Conservation (phyloP, 2,797 vertebrate genomes). For the Lophius americanus region DNA sequence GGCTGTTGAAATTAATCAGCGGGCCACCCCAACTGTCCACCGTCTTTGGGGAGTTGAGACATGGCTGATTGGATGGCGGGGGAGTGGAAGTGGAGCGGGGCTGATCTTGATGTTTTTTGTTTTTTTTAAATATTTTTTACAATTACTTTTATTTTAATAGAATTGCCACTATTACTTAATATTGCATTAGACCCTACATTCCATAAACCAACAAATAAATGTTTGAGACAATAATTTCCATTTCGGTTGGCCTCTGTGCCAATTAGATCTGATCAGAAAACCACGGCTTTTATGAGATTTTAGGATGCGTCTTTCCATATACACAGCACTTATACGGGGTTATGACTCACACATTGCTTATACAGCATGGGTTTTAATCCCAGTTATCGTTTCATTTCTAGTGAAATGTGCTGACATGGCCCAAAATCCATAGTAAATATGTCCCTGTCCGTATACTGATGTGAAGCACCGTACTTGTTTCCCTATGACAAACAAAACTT, state of each 20-base stretch:
- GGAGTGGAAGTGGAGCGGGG: constrained; percentile 16
- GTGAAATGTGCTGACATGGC: neutral
- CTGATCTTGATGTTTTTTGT: neutral
- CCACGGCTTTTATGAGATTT: too few relatives aligned
- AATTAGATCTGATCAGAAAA: neutral
- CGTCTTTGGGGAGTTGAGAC: constrained; percentile 75
- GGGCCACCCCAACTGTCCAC: constrained; percentile 79
- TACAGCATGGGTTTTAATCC: neutral
- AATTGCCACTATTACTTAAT: neutral
- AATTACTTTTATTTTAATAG: neutral
- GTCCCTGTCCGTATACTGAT: neutral
- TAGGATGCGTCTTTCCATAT: too few relatives aligned
- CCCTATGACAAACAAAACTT: constrained; percentile 17
- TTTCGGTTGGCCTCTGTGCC: neutral
- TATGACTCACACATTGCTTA: neutral
- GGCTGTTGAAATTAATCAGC: constrained; percentile 78
- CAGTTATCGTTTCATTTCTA: neutral
- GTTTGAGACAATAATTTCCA: neutral
- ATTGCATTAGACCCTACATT: neutral
- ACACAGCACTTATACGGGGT: neutral
- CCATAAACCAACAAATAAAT: neutral
- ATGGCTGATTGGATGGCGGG: constrained; percentile 64
- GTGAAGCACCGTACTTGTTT: neutral
- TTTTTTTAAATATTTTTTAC: neutral
- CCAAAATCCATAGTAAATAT: neutral